A percentile compares a stretch with the other conserved stretches of the same genome.
phyloP scores from a whole-genome alignment of 2,797 vertebrate species.

The Euthynnus affinis region DNA sequence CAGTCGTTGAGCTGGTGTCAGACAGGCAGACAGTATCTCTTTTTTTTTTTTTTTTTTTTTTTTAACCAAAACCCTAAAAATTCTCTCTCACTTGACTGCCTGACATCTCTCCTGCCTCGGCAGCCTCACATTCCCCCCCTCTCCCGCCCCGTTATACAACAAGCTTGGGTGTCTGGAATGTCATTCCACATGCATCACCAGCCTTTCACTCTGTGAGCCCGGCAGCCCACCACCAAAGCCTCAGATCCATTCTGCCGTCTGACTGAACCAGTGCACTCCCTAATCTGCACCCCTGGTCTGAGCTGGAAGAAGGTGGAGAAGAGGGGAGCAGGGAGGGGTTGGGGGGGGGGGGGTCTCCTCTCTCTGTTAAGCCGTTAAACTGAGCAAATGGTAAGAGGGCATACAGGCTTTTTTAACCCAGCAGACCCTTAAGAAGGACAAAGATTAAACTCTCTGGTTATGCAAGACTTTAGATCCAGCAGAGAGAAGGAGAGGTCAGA shows the following conservation, averaged over 20 bases:
- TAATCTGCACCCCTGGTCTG: slow-evolving; percentile 58
- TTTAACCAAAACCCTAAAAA: slow-evolving; percentile 43
- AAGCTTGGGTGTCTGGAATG: slow-evolving; percentile 84
- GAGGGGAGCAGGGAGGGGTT: background rate
- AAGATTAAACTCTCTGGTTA: slow-evolving; percentile 71
- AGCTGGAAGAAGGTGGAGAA: slow-evolving; percentile 20
- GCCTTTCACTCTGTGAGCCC: slow-evolving; percentile 50
- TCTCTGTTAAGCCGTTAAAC: slow-evolving; percentile 66
- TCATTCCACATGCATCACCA: slow-evolving; percentile 82
- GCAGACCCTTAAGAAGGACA: slow-evolving; percentile 60
- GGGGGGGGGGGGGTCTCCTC: slow-evolving; percentile 4
- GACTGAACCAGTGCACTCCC: slow-evolving; percentile 55
- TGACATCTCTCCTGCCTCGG: slow-evolving; percentile 62
- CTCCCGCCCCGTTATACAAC: slow-evolving; percentile 76
- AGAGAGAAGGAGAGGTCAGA: slow-evolving; percentile 32
- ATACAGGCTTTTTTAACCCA: slow-evolving; percentile 50
- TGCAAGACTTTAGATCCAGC: slow-evolving; percentile 54
- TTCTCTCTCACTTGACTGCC: slow-evolving; percentile 42
- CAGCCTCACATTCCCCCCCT: slow-evolving; percentile 79
- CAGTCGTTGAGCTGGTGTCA: slow-evolving; percentile 11
- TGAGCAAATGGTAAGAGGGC: slow-evolving; percentile 53
- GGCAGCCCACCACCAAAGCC: slow-evolving; percentile 54
- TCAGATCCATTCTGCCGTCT: slow-evolving; percentile 56
- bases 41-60: too few species aligned
- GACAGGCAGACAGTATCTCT: slow-evolving; percentile 28